Evolutionary conservation across 92 coral and sea anemone genomes (phyloP).

Genomic region (Porites cylindrica): DNA sequence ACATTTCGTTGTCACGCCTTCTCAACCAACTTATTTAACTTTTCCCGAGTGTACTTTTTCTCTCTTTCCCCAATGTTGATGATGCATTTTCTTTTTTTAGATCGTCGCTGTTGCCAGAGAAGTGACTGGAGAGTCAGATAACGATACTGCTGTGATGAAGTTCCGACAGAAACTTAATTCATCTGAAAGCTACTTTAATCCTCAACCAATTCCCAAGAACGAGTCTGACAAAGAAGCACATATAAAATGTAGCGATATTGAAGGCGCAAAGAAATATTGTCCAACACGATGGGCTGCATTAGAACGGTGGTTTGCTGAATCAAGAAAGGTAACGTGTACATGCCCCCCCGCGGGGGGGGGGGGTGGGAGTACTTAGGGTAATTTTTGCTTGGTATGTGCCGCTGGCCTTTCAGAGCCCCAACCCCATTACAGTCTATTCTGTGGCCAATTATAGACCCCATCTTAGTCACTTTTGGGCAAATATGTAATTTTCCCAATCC

Average conservation of each 20-base stretch:
- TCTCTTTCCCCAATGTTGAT: background rate
- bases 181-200: slow-evolving; percentile 74
- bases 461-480: too few species aligned
- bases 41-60: background rate
- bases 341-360: too few species aligned
- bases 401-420: too few species aligned
- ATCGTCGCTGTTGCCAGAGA: slow-evolving; percentile 74
- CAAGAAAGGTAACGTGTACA: slow-evolving; percentile 61
- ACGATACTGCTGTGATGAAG: slow-evolving; percentile 66
- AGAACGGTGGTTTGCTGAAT: slow-evolving; percentile 71
- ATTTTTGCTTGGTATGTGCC: too few species aligned
- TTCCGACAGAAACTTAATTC: slow-evolving; percentile 70
- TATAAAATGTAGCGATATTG: slow-evolving; percentile 65
- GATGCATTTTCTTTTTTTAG: slow-evolving; percentile 29
- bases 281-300: slow-evolving; percentile 81
- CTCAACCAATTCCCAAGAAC: slow-evolving; percentile 74
- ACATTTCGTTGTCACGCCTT: too few species aligned
- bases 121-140: slow-evolving; percentile 44
- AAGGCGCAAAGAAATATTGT: slow-evolving; percentile 84
- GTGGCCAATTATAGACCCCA: too few species aligned
- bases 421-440: too few species aligned
- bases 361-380: too few species aligned
- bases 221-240: slow-evolving; percentile 79
- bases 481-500: too few species aligned
- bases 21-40: background rate